phyloP scores from a whole-genome alignment of 2,113 vertebrate species.

The Daubentonia madagascariensis region DNA sequence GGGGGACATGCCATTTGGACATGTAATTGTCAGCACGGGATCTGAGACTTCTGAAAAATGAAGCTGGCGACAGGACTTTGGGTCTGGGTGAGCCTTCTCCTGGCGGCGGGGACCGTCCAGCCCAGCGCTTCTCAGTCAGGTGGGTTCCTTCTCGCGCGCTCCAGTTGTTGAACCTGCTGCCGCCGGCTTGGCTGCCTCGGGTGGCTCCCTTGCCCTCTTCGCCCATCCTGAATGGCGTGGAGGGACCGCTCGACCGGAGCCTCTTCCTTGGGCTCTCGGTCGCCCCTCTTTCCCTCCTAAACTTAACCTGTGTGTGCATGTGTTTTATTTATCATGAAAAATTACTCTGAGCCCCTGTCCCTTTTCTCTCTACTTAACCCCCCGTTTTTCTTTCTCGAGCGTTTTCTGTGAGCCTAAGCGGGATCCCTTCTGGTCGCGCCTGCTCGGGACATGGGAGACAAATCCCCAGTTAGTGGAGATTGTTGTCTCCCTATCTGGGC shows the following conservation, averaged over 20 bases:
- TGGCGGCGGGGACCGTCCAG: conserved; percentile 84
- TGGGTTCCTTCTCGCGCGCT: conserved; percentile 78
- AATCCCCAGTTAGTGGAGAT: background rate
- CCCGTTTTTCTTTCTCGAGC: background rate
- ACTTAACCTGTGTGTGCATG: conserved; percentile 8
- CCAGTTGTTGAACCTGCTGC: conserved; percentile 34
- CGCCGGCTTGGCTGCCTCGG: background rate
- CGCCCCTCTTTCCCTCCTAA: background rate
- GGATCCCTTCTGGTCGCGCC: background rate
- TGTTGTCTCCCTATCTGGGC: background rate
- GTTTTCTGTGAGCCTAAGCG: conserved; percentile 32
- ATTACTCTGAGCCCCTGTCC: background rate
- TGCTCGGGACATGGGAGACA: conserved; percentile 15
- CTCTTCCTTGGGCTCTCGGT: background rate
- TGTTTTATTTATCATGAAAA: background rate
- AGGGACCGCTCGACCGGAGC: background rate
- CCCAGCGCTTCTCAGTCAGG: conserved; percentile 91
- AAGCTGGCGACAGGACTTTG: conserved; percentile 78
- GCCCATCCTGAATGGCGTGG: background rate
- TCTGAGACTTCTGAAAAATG: conserved; percentile 71
- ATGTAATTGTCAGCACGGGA: conserved; percentile 72
- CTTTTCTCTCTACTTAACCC: background rate
- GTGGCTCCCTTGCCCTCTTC: background rate
- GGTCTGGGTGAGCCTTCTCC: conserved; percentile 87
- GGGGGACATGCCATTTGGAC: conserved; percentile 76